Conservation (phyloP, 2,113 vertebrate genomes). For the Poecile atricapillus region DNA sequence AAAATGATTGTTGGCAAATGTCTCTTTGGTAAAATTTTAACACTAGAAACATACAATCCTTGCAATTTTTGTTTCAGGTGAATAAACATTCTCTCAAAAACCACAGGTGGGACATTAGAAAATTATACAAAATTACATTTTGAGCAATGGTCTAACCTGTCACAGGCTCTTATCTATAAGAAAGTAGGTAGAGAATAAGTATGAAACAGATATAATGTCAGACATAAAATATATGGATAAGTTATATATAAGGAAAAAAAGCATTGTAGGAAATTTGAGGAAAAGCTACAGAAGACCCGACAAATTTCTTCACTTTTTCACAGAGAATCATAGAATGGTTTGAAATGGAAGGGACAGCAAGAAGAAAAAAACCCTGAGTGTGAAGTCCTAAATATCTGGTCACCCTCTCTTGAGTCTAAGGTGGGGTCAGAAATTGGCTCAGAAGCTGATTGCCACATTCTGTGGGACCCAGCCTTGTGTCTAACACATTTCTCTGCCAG, state of each 20-base stretch:
- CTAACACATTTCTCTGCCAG: background rate
- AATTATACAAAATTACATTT: background rate
- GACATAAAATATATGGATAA: background rate
- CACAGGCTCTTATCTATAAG: background rate
- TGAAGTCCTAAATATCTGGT: background rate
- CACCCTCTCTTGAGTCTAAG: background rate
- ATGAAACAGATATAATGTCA: background rate
- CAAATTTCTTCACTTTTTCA: background rate
- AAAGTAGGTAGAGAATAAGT: background rate
- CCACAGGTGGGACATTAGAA: background rate
- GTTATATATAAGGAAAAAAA: background rate
- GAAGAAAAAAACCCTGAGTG: background rate
- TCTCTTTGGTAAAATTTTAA: background rate
- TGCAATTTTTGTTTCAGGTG: background rate
- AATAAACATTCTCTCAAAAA: background rate
- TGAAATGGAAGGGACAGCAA: background rate
- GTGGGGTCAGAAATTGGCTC: background rate
- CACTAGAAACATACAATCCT: background rate
- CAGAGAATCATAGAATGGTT: background rate
- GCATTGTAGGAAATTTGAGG: background rate
- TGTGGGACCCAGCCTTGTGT: background rate
- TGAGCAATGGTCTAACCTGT: accelerated
- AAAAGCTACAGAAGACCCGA: background rate
- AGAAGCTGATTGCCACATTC: background rate
- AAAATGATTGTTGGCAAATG: background rate